phyloP scores from a whole-genome alignment of 1,140 invertebrate genomes.

The Hyposmocoma kahamanoa region DNA sequence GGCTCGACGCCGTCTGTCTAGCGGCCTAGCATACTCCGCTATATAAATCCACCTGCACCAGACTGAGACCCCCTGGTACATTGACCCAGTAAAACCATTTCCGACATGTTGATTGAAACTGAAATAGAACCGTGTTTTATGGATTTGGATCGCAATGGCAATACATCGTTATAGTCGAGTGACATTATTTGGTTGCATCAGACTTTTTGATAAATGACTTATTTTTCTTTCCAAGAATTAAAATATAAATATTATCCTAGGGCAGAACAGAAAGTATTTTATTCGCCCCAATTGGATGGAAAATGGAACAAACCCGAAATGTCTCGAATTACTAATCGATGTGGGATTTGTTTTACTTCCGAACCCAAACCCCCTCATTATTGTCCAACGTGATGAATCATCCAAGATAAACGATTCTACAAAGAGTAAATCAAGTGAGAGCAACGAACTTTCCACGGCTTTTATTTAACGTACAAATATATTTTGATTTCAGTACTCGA shows the following conservation, averaged over 20 bases:
- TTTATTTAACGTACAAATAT: constrained; percentile 33
- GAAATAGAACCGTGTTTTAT: constrained; percentile 27
- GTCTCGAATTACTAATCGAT: constrained; percentile 60
- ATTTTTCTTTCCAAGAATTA: too few relatives aligned
- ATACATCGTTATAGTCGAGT: too few relatives aligned
- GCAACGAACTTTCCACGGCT: constrained; percentile 36
- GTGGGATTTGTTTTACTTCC: constrained; percentile 47
- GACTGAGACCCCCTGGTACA: constrained; percentile 40
- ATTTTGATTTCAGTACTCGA: constrained; percentile 30
- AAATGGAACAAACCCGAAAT: constrained; percentile 15
- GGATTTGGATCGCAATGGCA: constrained; percentile 26
- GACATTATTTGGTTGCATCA: too few relatives aligned
- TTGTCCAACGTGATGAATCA: constrained; percentile 59
- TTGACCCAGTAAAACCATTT: constrained; percentile 47
- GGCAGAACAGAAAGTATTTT: too few relatives aligned
- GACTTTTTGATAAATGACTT: too few relatives aligned
- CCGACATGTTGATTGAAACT: constrained; percentile 35
- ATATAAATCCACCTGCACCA: constrained; percentile 33
- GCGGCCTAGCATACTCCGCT: constrained; percentile 37
- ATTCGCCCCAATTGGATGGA: constrained; percentile 3
- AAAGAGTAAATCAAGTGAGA: constrained; percentile 48
- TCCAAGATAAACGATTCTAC: constrained; percentile 51
- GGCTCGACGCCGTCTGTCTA: constrained; percentile 45
- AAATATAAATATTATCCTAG: too few relatives aligned
- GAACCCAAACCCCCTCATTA: constrained; percentile 45